Percentiles rank a stretch among this genome's conserved stretches.
Evolutionary conservation across 2,888 invertebrate species (phyloP).

Genomic region (Brenthis ino): DNA sequence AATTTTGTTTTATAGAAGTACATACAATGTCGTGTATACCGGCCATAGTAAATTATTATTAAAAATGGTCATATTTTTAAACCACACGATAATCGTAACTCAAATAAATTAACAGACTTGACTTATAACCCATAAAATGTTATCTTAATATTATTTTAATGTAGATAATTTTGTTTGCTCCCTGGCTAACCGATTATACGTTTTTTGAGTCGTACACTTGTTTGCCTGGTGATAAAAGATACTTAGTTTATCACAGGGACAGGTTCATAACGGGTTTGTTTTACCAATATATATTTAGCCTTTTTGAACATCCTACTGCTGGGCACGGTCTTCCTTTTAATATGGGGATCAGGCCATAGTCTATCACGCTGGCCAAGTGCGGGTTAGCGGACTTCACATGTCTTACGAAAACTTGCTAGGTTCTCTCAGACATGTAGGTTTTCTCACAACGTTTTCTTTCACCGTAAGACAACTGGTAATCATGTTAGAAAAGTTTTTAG

Average conservation of each 20-base stretch:
- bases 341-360: too few species aligned
- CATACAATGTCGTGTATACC: background rate
- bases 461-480: too few species aligned
- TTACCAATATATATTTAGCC: background rate
- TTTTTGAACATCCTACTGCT: too few species aligned
- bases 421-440: too few species aligned
- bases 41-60: background rate
- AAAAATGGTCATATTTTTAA: slow-evolving; percentile 3
- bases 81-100: slow-evolving; percentile 32
- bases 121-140: slow-evolving; percentile 44
- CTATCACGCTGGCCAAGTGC: too few species aligned
- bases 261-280: slow-evolving; percentile 28
- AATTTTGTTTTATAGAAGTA: too few species aligned
- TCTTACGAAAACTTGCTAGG: too few species aligned
- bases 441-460: too few species aligned
- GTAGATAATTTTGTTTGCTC: slow-evolving; percentile 52
- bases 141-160: slow-evolving; percentile 57
- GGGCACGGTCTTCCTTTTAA: too few species aligned
- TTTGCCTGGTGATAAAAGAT: slow-evolving; percentile 52
- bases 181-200: slow-evolving; percentile 42
- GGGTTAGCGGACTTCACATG: too few species aligned
- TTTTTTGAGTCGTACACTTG: slow-evolving; percentile 66
- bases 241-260: slow-evolving; percentile 28
- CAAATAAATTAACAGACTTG: slow-evolving; percentile 38
- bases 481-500: too few species aligned